These are phyloP conservation scores for Blennius ocellaris DNA, from an alignment of 2,113 vertebrate species.

Conservation along the genomic window DNA sequence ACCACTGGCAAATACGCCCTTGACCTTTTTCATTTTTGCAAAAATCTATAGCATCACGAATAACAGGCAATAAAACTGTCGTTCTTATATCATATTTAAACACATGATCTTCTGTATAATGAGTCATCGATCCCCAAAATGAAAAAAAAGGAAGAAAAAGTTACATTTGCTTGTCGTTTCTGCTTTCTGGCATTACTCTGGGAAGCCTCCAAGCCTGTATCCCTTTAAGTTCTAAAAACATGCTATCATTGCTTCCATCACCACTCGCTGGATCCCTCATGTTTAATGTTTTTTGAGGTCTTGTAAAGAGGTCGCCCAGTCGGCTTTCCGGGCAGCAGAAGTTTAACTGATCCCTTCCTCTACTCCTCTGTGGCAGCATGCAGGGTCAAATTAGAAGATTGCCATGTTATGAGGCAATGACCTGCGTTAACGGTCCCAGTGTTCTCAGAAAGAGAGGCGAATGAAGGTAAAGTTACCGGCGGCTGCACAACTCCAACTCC, in stretches of 20 bases:
- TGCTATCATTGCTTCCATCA: slow-evolving; percentile 10
- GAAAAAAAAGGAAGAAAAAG: background rate
- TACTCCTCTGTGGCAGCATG: slow-evolving; percentile 27
- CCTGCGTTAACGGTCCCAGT: slow-evolving; percentile 44
- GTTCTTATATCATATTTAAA: background rate
- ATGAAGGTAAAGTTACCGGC: slow-evolving; percentile 56
- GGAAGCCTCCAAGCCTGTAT: background rate
- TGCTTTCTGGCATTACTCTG: background rate
- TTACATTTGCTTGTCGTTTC: slow-evolving; percentile 4
- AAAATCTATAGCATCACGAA: background rate
- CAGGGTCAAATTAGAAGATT: slow-evolving; percentile 51
- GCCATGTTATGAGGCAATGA: slow-evolving; percentile 32
- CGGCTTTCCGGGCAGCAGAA: slow-evolving; percentile 25
- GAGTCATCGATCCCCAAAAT: background rate
- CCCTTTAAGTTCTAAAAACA: slow-evolving; percentile 5
- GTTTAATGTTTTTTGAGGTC: slow-evolving; percentile 21
- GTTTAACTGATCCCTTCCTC: slow-evolving; percentile 38
- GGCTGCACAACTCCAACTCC: slow-evolving; percentile 28
- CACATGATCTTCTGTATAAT: background rate
- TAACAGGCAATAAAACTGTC: background rate
- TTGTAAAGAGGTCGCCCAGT: slow-evolving; percentile 18
- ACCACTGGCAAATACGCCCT: background rate
- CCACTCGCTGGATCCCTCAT: background rate
- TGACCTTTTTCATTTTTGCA: fast-evolving
- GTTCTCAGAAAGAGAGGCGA: slow-evolving; percentile 43